Percentiles rank a stretch among this genome's conserved stretches.
Evolutionary conservation across 2,797 vertebrate genomes (phyloP).

Genomic region (Sebastolobus alascanus): DNA sequence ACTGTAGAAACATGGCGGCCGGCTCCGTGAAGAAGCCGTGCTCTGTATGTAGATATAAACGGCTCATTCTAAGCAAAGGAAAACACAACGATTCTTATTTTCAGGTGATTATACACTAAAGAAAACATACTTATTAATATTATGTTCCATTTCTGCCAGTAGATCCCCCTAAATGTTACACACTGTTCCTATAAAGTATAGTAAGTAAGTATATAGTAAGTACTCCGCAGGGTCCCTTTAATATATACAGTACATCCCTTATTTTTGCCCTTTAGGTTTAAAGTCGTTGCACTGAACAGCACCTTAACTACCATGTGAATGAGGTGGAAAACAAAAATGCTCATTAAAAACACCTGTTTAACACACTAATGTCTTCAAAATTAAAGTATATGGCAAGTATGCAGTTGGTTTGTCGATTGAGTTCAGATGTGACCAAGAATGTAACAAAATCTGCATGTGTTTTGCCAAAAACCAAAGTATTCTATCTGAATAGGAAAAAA

Average conservation of each 20-base stretch:
- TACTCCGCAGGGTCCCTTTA: neutral
- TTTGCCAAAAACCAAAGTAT: slow-evolving; percentile 30
- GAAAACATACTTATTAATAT: too few relatives aligned
- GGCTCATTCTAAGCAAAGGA: neutral
- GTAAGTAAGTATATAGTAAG: neutral
- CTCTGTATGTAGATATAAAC: neutral
- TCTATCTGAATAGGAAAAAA: slow-evolving; percentile 24
- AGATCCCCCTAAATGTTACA: neutral
- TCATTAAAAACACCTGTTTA: neutral
- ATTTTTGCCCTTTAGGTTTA: neutral
- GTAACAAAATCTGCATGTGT: slow-evolving; percentile 11
- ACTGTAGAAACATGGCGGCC: too few relatives aligned
- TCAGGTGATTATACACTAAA: neutral
- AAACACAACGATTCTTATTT: neutral
- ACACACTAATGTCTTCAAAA: neutral
- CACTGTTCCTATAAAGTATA: neutral
- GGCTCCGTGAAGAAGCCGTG: neutral
- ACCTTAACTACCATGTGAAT: neutral
- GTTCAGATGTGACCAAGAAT: slow-evolving; percentile 37
- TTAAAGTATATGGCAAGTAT: slow-evolving; percentile 28
- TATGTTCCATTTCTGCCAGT: neutral
- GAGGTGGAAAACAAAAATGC: neutral
- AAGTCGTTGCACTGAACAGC: neutral
- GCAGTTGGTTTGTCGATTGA: slow-evolving; percentile 34
- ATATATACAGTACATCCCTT: neutral